Evolutionary conservation across 1,140 invertebrate genomes (phyloP).

Genomic region (Cyclargus thomasi): DNA sequence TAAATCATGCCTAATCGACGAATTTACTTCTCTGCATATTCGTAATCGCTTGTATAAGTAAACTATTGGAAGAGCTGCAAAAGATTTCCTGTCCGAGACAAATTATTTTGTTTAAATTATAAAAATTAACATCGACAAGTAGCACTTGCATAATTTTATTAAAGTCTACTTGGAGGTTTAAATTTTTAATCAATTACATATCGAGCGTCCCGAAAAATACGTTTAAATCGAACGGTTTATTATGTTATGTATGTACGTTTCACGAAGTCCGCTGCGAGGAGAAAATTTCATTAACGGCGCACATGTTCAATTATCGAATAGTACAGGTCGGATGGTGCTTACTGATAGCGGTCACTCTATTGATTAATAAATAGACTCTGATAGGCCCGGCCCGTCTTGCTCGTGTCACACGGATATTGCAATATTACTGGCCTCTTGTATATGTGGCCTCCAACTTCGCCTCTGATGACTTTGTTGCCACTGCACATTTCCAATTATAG

Average conservation of each 20-base stretch:
- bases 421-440: slow-evolving; percentile 9
- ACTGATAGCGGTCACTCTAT: slow-evolving; percentile 43
- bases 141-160: no score
- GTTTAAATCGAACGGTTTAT: slow-evolving; percentile 1
- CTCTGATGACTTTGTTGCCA: background rate
- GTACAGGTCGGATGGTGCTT: slow-evolving; percentile 37
- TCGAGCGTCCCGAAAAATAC: background rate
- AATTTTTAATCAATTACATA: slow-evolving; percentile 12
- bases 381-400: slow-evolving; percentile 26
- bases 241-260: slow-evolving; percentile 1
- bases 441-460: slow-evolving; percentile 1
- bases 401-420: slow-evolving; percentile 16
- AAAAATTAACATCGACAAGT: no score
- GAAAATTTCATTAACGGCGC: slow-evolving; percentile 62
- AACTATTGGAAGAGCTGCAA: no score
- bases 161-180: background rate
- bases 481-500: background rate
- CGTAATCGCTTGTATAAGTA: no score
- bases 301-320: slow-evolving; percentile 65
- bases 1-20: no score
- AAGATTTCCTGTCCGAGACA: no score
- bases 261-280: slow-evolving; percentile 33
- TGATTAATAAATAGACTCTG: slow-evolving; percentile 39
- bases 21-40: no score
- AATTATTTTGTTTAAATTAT: no score